Percentiles rank a stretch among this genome's conserved stretches.
phyloP scores from a whole-genome alignment of 2,888 invertebrate species.

The Leptinotarsa tumamoca region DNA sequence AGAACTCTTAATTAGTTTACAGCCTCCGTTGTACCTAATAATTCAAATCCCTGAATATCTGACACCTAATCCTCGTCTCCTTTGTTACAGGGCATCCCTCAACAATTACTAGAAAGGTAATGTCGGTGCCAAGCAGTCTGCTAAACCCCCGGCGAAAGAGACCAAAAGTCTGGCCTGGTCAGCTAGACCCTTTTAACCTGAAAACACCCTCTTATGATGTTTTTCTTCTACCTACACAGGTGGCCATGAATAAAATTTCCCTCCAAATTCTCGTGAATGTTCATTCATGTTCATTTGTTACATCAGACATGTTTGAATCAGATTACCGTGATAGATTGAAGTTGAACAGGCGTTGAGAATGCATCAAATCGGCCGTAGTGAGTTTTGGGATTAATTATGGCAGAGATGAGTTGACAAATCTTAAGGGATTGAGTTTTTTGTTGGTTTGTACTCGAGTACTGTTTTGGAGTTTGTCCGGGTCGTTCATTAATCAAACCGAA shows the following conservation, averaged over 20 bases:
- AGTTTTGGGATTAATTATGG: slow-evolving; percentile 50
- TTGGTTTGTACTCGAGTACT: slow-evolving; percentile 36
- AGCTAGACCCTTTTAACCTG: slow-evolving; percentile 43
- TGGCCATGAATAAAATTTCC: slow-evolving; percentile 53
- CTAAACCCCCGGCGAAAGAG: slow-evolving; percentile 39
- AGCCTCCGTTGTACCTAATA: too few species aligned
- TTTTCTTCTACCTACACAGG: slow-evolving; percentile 53
- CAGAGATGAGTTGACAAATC: slow-evolving; percentile 55
- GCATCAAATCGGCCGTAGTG: slow-evolving; percentile 51
- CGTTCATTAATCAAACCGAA: slow-evolving; percentile 42
- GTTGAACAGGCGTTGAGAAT: slow-evolving; percentile 53
- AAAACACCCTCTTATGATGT: slow-evolving; percentile 48
- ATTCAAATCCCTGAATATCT: too few species aligned
- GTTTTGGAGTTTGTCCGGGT: slow-evolving; percentile 38
- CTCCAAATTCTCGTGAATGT: slow-evolving; percentile 53
- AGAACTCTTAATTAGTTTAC: too few species aligned
- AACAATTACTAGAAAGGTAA: not conserved
- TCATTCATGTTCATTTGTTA: slow-evolving; percentile 49
- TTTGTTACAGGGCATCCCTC: slow-evolving; percentile 6
- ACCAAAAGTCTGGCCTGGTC: slow-evolving; percentile 51
- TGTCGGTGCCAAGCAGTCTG: slow-evolving; percentile 39
- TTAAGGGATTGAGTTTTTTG: slow-evolving; percentile 46
- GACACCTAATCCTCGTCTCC: not conserved
- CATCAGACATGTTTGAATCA: slow-evolving; percentile 44
- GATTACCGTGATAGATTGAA: slow-evolving; percentile 51